Conservation (phyloP, 2,113 vertebrate species). For the Rhinopomastus cyanomelas region DNA sequence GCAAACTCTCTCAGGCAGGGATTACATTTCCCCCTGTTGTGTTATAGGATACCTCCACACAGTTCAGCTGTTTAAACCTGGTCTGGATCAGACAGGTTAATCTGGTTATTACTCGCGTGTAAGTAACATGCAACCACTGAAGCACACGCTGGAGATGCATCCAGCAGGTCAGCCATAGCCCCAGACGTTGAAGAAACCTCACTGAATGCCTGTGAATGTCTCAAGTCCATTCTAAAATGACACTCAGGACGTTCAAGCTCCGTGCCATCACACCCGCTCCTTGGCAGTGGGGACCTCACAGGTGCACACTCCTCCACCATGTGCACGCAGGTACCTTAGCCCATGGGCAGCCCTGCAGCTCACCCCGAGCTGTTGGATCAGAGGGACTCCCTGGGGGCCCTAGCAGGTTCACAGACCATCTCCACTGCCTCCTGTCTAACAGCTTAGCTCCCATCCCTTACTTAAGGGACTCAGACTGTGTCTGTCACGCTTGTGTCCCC, state of each 20-base stretch:
- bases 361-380: background rate
- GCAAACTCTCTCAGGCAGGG: background rate
- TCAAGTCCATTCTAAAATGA: background rate
- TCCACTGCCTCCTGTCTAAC: background rate
- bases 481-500: background rate
- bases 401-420: background rate
- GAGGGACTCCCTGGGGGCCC: background rate
- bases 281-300: background rate
- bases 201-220: background rate
- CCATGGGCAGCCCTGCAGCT: background rate
- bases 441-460: background rate
- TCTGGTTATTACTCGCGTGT: background rate
- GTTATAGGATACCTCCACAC: background rate
- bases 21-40: background rate
- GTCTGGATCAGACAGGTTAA: background rate
- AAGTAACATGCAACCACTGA: background rate
- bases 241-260: background rate
- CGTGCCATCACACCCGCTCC: accelerated
- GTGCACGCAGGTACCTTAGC: accelerated
- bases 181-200: background rate
- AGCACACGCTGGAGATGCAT: background rate
- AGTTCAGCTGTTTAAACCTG: background rate
- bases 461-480: background rate
- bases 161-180: background rate
- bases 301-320: background rate